phyloP scores from a whole-genome alignment of 2,888 invertebrate genomes.

The Electrophaes corylata region DNA sequence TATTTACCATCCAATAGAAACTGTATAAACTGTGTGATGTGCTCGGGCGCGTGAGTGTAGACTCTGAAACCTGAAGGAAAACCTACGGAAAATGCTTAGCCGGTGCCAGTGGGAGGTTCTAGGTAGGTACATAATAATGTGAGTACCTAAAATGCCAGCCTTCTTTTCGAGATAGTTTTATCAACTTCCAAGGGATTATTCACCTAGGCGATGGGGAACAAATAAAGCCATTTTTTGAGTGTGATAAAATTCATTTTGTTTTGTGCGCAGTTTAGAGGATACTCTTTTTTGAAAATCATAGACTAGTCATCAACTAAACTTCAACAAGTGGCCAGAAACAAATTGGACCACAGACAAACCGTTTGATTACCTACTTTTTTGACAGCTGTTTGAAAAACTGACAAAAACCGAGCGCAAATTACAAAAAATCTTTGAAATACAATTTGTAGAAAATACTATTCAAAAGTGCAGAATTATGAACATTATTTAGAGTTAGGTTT shows the following conservation, averaged over 20 bases:
- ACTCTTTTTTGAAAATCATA: slow-evolving; percentile 32
- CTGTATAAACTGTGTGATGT: too few relatives aligned
- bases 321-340: slow-evolving; percentile 61
- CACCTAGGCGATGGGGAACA: slow-evolving; percentile 49
- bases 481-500: slow-evolving; percentile 58
- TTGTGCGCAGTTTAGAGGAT: background rate
- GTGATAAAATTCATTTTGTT: background rate
- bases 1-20: too few relatives aligned
- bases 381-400: slow-evolving; percentile 78
- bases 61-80: too few relatives aligned
- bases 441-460: slow-evolving; percentile 61
- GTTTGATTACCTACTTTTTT: slow-evolving; percentile 40
- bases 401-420: slow-evolving; percentile 78
- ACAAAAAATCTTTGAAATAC: slow-evolving; percentile 53
- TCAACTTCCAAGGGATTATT: slow-evolving; percentile 49
- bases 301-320: slow-evolving; percentile 6
- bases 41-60: too few relatives aligned
- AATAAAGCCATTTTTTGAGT: slow-evolving; percentile 3
- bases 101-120: too few relatives aligned
- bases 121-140: too few relatives aligned
- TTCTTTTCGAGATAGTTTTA: slow-evolving; percentile 4
- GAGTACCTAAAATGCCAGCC: background rate
- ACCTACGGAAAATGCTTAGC: too few relatives aligned
- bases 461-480: slow-evolving; percentile 64
- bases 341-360: slow-evolving; percentile 56